These are phyloP conservation scores for Gymnothorax javanicus DNA, from an alignment of 2,797 vertebrate species.

Conservation along the genomic window DNA sequence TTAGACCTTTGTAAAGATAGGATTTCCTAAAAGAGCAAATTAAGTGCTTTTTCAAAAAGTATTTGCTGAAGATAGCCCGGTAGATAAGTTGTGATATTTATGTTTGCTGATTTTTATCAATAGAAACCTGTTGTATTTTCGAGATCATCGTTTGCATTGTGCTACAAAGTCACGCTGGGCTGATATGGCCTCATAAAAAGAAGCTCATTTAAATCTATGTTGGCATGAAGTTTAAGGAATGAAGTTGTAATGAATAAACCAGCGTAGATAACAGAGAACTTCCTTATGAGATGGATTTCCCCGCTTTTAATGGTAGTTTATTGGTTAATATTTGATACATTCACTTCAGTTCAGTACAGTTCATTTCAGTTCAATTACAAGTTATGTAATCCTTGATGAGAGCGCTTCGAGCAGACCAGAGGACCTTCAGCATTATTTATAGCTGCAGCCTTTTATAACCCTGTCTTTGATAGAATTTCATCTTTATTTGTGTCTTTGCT, in stretches of 20 bases:
- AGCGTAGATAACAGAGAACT: background rate
- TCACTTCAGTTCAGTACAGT: background rate
- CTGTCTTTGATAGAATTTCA: background rate
- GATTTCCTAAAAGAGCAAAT: background rate
- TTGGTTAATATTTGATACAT: background rate
- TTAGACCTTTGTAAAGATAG: background rate
- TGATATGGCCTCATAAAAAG: background rate
- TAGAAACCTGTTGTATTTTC: background rate
- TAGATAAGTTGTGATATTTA: slow-evolving; percentile 22
- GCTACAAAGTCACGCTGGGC: background rate
- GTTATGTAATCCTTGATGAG: background rate
- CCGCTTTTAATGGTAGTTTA: background rate
- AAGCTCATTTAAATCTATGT: background rate
- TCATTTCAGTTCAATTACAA: background rate
- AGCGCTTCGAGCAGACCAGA: background rate
- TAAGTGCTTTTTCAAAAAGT: background rate
- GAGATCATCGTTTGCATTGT: background rate
- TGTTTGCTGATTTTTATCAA: background rate
- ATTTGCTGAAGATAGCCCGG: background rate
- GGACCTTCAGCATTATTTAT: background rate
- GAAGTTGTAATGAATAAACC: background rate
- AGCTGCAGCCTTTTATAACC: background rate
- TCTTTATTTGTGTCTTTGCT: background rate
- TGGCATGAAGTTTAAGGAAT: background rate
- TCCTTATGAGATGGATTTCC: background rate